Evolutionary conservation across 2,113 vertebrate genomes (phyloP), one percentile per base, ranked within the genome.

Genomic region (Cynocephalus volans): DNA sequence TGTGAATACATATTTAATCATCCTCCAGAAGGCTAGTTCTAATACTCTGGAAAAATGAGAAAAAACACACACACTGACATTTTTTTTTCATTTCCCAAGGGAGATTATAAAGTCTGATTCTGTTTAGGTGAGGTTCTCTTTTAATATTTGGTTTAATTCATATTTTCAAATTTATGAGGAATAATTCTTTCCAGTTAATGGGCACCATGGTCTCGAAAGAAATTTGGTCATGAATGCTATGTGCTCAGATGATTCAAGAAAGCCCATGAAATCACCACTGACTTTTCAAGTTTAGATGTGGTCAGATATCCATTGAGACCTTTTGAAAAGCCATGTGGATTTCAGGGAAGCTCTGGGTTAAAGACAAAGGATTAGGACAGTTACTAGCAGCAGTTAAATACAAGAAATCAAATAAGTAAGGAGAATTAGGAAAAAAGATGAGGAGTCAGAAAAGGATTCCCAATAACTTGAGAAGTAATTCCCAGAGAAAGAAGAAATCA

Each of bases 31-130:
- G 4, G 62, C 14, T 21, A 8, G 6, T 31, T 21, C 5, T 14
- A 19, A 2, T 0, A 1, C 11, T 41, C 1, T 3, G 8, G 26
- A 23, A 21, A 64, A 56, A 19, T 36, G 52, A 64, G 33, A 3
- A 36, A 28, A 28, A 4, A 67, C 65, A 28, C 33, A 12, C 23
- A 31, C 28, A 1, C 4, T 58, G 65, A 13, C 17, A 50, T 31
- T 69, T 60, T 31, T 45, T 60, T 31, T 45, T 2, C 17, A 19
- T 9, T 64, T 4, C 4, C 6, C 28, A 18, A 41, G 41, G 21
- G 33, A 6, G 8, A 45, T n/a, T 41, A 31, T 45, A 18, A n/a
- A 70, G 33, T 52, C 41, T 28, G 1, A 9, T n/a, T 13, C 14
- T 6, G 18, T 31, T 21, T 12, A 18, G 5, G 15, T 50, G 77